Evolutionary conservation across 1,140 invertebrate genomes (phyloP).

Genomic region (Halesus radiatus): DNA sequence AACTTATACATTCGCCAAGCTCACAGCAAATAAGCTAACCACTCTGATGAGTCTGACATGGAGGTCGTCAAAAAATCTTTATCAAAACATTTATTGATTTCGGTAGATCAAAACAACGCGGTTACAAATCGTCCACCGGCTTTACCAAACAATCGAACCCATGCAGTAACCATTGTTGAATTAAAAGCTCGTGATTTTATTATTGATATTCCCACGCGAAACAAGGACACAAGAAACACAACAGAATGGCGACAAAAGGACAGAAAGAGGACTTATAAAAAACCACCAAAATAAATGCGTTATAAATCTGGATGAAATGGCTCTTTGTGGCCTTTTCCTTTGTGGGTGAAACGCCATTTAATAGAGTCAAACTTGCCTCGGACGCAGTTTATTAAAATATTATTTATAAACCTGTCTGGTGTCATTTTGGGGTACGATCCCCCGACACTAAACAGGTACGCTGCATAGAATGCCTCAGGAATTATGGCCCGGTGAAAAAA

Average conservation of each 20-base stretch:
- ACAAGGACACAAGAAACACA: too few relatives aligned
- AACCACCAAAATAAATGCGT: slow-evolving; percentile 17
- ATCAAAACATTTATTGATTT: too few relatives aligned
- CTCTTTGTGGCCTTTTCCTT: slow-evolving; percentile 31
- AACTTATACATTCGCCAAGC: too few relatives aligned
- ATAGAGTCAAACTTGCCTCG: slow-evolving; percentile 50
- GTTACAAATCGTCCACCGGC: too few relatives aligned
- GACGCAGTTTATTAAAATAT: slow-evolving; percentile 52
- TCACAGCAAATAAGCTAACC: too few relatives aligned
- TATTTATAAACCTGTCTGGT: slow-evolving; percentile 53
- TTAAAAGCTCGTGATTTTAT: neutral
- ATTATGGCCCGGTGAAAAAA: slow-evolving; percentile 17
- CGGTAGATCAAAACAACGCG: too few relatives aligned
- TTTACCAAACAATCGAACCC: too few relatives aligned
- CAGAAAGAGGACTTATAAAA: neutral
- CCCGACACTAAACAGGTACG: neutral
- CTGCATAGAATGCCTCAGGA: slow-evolving; percentile 14
- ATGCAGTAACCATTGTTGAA: too few relatives aligned
- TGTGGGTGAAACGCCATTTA: slow-evolving; percentile 52
- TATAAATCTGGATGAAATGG: slow-evolving; percentile 33
- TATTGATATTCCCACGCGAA: neutral
- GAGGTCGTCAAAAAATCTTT: too few relatives aligned
- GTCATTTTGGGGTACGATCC: slow-evolving; percentile 48
- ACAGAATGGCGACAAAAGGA: slow-evolving; percentile 18
- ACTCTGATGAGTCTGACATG: too few relatives aligned